Evolutionary conservation across 2,113 vertebrate genomes (phyloP), one percentile per base, ranked within the genome.

Genomic region (Dicaeum eximium): DNA sequence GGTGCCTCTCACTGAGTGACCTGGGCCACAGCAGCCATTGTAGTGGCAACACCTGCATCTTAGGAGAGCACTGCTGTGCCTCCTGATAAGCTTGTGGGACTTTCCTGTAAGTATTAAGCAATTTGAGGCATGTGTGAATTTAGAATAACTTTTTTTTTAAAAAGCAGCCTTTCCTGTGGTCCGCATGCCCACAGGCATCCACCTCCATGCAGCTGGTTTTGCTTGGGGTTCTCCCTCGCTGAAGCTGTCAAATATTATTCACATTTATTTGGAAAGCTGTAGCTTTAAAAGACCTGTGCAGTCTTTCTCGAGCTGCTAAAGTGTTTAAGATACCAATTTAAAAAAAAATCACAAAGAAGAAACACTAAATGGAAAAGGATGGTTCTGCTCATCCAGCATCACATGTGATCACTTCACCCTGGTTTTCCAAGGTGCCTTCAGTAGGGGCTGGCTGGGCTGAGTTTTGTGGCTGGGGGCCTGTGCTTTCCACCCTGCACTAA

Each of bases 121-220:
- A 7, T 74, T 92, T 61, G 51, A 79, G 22, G 33, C 35, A 74
- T 17, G 14, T 12, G 40, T 2, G 18, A 54, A 30, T 82, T 54
- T 58, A 45, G 30, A 83, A 10, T 50, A 79, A 57, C 13, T 37
- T 21, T 56, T 80, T 77, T n/a, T 54, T 56, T n/a, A 1, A 5
- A 65, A 16, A 88, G 14, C 6, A 66, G 9, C 25, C 47, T 27
- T 3, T 48, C 31, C 31, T 37, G 17, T 27, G 12, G 9, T 22
- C 31, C 80, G 40, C 33, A 18, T 7, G 4, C 8, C n/a, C 21
- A 25, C 0, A 0, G 38, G 20, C 38, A 58, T 30, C 23, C 38
- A 51, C 6, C 19, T 73, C 40, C 20, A 13, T 2, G 3, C 1
- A 2, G n/a, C 14, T 72, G 44, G 31, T 66, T 70, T 40, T 13